Evolutionary conservation across 2,888 invertebrate genomes (phyloP).

Genomic region (Lamellibrachia satsuma): DNA sequence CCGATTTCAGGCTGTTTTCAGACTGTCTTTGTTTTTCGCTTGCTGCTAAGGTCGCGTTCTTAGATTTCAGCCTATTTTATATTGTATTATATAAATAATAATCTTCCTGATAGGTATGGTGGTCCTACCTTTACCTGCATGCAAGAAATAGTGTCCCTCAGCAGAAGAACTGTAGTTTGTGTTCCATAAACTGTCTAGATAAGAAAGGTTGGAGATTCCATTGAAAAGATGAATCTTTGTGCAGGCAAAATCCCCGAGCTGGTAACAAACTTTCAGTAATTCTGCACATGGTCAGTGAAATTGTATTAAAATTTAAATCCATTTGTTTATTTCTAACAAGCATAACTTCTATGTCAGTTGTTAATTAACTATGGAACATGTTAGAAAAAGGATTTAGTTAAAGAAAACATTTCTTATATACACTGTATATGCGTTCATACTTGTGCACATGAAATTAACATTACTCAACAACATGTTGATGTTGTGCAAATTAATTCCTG

Average conservation of each 20-base stretch:
- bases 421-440: neutral
- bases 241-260: neutral
- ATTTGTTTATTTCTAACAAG: neutral
- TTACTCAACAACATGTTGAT: neutral
- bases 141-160: neutral
- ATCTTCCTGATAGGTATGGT: too few species aligned
- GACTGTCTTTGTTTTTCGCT: too few species aligned
- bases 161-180: neutral
- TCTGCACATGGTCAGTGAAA: neutral
- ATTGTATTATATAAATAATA: too few species aligned
- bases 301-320: neutral
- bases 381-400: neutral
- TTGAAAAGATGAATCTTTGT: neutral
- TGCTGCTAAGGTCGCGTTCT: too few species aligned
- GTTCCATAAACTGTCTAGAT: neutral
- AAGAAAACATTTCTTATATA: neutral
- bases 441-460: neutral
- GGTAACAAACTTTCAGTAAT: neutral
- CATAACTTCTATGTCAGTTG: neutral
- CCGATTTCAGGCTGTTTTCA: neutral
- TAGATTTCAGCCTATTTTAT: too few species aligned
- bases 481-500: neutral
- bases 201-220: neutral
- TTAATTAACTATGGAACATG: neutral
- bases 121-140: neutral